Evolutionary conservation across 1,140 invertebrate genomes (phyloP).

Genomic region (Phortica variegata): DNA sequence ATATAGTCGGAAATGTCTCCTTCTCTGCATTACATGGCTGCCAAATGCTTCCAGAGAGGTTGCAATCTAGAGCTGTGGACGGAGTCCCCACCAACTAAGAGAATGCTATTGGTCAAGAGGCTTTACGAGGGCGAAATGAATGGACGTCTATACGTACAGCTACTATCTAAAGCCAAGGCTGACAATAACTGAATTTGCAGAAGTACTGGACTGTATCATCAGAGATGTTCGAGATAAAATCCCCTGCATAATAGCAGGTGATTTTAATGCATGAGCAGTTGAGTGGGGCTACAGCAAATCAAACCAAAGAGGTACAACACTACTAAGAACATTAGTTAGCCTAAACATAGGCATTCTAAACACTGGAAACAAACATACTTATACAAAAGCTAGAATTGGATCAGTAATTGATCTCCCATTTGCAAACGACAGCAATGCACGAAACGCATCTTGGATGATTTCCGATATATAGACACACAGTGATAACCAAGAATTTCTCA

Average conservation of each 20-base stretch:
- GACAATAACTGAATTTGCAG: too few species aligned
- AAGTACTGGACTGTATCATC: too few species aligned
- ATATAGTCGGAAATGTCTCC: too few species aligned
- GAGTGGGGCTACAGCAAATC: constrained; percentile 4
- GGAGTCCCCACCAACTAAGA: too few species aligned
- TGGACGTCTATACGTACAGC: too few species aligned
- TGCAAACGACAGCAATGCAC: background rate
- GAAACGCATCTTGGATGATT: background rate
- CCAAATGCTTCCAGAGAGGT: too few species aligned
- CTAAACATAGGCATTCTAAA: background rate
- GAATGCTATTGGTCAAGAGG: too few species aligned
- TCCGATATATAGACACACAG: background rate
- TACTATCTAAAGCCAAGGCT: too few species aligned
- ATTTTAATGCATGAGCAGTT: constrained; percentile 2
- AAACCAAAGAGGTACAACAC: background rate
- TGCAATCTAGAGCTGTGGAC: too few species aligned
- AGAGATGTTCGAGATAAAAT: too few species aligned
- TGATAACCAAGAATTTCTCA: background rate
- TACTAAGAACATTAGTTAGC: background rate
- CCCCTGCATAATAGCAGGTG: background rate
- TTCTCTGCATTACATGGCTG: too few species aligned
- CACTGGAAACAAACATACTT: background rate
- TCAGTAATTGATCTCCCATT: constrained; percentile 4
- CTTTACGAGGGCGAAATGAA: too few species aligned
- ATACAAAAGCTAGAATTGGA: background rate